A percentile compares a stretch with the other conserved stretches of the same genome.
Conservation (phyloP, 92 coral and sea anemone genomes). For the Scolanthus callimorphus region DNA sequence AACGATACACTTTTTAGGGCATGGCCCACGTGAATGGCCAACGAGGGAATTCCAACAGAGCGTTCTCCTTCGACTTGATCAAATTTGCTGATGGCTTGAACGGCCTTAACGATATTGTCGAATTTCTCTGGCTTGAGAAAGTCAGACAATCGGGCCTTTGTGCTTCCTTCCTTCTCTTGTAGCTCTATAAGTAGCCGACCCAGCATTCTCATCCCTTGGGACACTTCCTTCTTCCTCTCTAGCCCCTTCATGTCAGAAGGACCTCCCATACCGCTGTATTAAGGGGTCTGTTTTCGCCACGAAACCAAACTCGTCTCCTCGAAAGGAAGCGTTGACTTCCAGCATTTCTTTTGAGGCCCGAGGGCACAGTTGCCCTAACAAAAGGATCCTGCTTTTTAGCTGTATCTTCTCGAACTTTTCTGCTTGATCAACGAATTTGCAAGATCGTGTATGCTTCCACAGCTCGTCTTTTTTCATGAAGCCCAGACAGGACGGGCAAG, state of each 20-base stretch:
- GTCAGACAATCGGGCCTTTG: constrained; percentile 1
- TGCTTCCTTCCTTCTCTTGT: background rate
- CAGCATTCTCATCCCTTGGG: constrained; percentile 40
- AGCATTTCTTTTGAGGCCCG: constrained; percentile 1
- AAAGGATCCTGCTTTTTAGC: constrained; percentile 13
- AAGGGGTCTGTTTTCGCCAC: constrained; percentile 22
- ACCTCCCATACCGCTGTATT: constrained; percentile 11
- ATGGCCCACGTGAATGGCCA: constrained; percentile 18
- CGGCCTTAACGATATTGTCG: constrained; percentile 21
- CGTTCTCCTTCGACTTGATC: background rate
- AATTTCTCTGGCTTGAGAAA: constrained; percentile 32
- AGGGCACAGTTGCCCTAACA: constrained; percentile 1
- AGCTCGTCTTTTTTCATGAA: constrained; percentile 29
- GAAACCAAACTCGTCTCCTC: constrained; percentile 16
- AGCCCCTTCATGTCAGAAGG: constrained; percentile 8
- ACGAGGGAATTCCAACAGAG: constrained; percentile 14
- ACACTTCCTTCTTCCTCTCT: constrained; percentile 14
- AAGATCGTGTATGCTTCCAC: constrained; percentile 22
- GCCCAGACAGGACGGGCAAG: constrained; percentile 22
- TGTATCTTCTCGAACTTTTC: constrained; percentile 5
- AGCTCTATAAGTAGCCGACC: constrained; percentile 29
- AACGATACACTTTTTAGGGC: constrained; percentile 10
- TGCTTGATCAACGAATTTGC: constrained; percentile 3
- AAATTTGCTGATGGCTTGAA: constrained; percentile 3
- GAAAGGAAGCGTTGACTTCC: constrained; percentile 25